phyloP scores from a whole-genome alignment of 2,888 invertebrate species.

The Cremastobaeus sp. region DNA sequence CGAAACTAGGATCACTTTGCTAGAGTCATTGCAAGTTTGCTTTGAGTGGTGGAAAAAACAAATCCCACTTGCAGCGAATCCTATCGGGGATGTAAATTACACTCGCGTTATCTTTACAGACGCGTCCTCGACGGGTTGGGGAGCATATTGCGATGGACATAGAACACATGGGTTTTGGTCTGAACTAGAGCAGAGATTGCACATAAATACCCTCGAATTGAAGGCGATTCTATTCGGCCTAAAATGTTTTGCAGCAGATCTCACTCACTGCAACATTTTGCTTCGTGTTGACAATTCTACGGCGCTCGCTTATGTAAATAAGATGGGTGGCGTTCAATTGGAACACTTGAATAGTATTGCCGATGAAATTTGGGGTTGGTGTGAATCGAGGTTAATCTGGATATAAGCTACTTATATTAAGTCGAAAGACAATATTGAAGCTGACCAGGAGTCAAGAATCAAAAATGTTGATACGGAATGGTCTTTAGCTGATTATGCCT shows the following conservation, averaged over 20 bases:
- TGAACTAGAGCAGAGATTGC: background rate
- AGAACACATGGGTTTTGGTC: conserved; percentile 8
- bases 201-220: background rate
- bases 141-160: background rate
- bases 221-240: background rate
- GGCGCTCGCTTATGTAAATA: background rate
- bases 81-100: background rate
- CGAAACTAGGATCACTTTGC: background rate
- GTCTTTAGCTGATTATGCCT: background rate
- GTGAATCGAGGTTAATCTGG: background rate
- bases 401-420: background rate
- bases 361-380: conserved; percentile 8
- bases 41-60: conserved; percentile 2
- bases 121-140: background rate
- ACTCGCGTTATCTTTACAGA: background rate
- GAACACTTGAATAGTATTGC: background rate
- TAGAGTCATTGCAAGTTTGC: background rate
- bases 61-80: background rate
- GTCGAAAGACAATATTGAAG: background rate
- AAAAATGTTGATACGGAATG: background rate
- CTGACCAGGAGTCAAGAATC: conserved; percentile 1
- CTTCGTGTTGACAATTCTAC: conserved; percentile 3
- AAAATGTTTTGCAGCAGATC: too few relatives aligned
- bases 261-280: background rate
- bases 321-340: conserved; percentile 1